These are phyloP conservation scores for Drosophila kepulauana DNA, from an alignment of 1,140 invertebrate genomes.

Conservation along the genomic window DNA sequence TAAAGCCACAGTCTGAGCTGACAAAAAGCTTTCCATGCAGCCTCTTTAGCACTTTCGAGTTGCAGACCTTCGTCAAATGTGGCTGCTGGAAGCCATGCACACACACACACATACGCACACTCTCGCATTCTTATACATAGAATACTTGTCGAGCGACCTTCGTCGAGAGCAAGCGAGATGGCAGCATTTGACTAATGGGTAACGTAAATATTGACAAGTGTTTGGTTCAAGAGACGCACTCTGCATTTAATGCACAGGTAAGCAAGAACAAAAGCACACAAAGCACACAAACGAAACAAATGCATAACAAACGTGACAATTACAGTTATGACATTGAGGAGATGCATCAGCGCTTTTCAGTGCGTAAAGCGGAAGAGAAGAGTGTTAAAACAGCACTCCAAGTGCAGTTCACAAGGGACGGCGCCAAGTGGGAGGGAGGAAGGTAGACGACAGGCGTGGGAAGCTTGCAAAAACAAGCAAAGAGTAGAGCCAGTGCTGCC, in stretches of 20 bases:
- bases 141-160: constrained; percentile 25
- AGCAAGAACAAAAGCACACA: constrained; percentile 43
- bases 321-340: constrained; percentile 30
- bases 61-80: constrained; percentile 42
- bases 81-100: constrained; percentile 12
- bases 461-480: constrained; percentile 25
- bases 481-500: background rate
- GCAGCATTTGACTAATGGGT: constrained; percentile 18
- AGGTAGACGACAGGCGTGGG: constrained; percentile 16
- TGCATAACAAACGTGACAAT: constrained; percentile 25
- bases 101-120: background rate
- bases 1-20: constrained; percentile 9
- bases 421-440: constrained; percentile 8
- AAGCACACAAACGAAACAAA: constrained; percentile 5
- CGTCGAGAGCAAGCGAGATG: constrained; percentile 11
- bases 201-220: constrained; percentile 64
- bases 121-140: background rate
- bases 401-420: constrained; percentile 12
- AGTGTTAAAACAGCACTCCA: constrained; percentile 15
- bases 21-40: constrained; percentile 27
- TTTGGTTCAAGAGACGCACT: constrained; percentile 20
- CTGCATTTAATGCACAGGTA: constrained; percentile 28
- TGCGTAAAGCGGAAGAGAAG: constrained; percentile 22
- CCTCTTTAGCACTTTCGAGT: background rate
- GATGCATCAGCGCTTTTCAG: constrained; percentile 20